Conservation (phyloP, 2,888 invertebrate species). For the Cantharis nigra region DNA sequence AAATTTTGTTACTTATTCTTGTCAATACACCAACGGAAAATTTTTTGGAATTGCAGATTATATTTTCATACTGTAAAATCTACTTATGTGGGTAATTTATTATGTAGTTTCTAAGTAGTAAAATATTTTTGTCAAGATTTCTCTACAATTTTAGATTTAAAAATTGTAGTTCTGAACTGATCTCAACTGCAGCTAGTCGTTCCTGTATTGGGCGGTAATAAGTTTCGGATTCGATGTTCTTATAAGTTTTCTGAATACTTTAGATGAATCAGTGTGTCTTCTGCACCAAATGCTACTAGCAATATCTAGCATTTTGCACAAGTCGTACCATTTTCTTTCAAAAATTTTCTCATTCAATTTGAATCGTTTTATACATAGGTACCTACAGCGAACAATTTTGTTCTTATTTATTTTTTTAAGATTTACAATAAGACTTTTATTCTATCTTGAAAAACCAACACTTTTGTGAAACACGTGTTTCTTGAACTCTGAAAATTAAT, state of each 20-base stretch:
- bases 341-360: conserved; percentile 30
- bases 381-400: background rate
- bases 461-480: too few species aligned
- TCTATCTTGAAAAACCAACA: background rate
- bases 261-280: conserved; percentile 16
- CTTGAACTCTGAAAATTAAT: too few species aligned
- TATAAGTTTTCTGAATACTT: conserved; percentile 20
- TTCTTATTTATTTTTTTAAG: background rate
- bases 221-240: conserved; percentile 23
- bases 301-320: conserved; percentile 30
- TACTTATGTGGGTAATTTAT: background rate
- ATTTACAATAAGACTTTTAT: too few species aligned
- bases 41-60: background rate
- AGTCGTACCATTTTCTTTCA: conserved; percentile 27
- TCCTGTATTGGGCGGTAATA: conserved; percentile 21
- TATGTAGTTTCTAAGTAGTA: background rate
- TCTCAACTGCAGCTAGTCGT: background rate
- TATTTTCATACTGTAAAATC: background rate
- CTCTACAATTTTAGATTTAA: background rate
- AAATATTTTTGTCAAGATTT: background rate
- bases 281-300: conserved; percentile 31
- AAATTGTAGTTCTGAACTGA: background rate
- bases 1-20: background rate
- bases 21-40: too few species aligned
- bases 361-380: background rate